Conservation (phyloP, 1,140 invertebrate species). For the Heterodera carotae region DNA sequence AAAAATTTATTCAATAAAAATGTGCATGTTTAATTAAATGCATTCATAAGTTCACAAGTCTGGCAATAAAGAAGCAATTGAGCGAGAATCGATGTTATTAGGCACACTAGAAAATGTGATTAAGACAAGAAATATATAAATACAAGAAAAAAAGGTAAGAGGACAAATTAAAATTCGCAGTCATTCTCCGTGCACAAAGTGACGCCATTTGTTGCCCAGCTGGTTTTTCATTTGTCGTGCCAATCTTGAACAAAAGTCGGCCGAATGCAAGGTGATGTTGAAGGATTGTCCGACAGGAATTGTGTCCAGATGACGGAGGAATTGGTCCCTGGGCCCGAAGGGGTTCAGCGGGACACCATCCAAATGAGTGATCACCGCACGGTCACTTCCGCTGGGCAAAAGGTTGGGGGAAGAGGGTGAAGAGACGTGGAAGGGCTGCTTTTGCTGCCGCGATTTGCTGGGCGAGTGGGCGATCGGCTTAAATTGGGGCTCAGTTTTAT, state of each 20-base stretch:
- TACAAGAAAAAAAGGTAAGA: no score
- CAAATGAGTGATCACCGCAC: slow-evolving; percentile 39
- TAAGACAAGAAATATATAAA: no score
- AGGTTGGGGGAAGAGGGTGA: slow-evolving; percentile 7
- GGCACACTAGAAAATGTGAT: no score
- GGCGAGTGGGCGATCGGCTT: not conserved
- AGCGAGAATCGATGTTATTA: no score
- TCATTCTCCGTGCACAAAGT: not conserved
- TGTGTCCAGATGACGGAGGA: slow-evolving; percentile 27
- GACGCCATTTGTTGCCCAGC: slow-evolving; percentile 8
- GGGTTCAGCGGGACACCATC: slow-evolving; percentile 38
- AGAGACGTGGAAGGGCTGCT: not conserved
- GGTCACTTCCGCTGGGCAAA: slow-evolving; percentile 20
- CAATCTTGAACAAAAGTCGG: slow-evolving; percentile 20
- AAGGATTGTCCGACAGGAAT: slow-evolving; percentile 24
- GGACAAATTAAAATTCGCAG: no score
- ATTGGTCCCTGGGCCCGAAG: slow-evolving; percentile 39
- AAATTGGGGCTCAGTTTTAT: no score
- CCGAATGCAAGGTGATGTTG: slow-evolving; percentile 19
- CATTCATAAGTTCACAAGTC: not conserved
- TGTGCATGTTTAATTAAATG: no score
- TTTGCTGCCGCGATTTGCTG: not conserved
- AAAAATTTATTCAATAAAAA: no score
- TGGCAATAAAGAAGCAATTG: not conserved
- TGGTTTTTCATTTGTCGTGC: not conserved